A percentile compares a stretch with the other conserved stretches of the same genome.
phyloP scores from a whole-genome alignment of 1,140 invertebrate species.

The Callitettix versicolor region DNA sequence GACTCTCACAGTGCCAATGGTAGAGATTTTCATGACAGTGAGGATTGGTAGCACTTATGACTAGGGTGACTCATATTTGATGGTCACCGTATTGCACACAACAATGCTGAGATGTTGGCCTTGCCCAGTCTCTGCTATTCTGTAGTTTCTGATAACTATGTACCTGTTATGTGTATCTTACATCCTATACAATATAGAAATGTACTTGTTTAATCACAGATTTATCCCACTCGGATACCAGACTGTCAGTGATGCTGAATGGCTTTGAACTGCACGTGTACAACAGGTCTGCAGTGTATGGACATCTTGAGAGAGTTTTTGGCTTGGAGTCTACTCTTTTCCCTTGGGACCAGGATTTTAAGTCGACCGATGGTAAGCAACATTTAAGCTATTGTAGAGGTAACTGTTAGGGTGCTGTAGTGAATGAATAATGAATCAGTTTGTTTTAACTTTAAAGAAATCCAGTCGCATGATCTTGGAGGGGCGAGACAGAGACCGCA shows the following conservation, averaged over 20 bases:
- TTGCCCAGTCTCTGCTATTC: too few relatives aligned
- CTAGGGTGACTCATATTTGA: too few relatives aligned
- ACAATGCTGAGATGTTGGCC: too few relatives aligned
- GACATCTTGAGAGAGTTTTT: conserved; percentile 79
- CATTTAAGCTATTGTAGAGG: neutral
- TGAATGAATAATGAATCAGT: too few relatives aligned
- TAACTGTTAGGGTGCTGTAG: too few relatives aligned
- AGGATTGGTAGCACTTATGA: too few relatives aligned
- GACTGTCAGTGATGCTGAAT: conserved; percentile 87
- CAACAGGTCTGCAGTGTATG: conserved; percentile 84
- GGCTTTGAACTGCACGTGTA: conserved; percentile 94
- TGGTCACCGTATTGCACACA: too few relatives aligned
- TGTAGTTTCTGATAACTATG: too few relatives aligned
- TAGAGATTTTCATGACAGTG: too few relatives aligned
- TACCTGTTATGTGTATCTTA: too few relatives aligned
- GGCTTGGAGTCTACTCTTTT: conserved; percentile 70
- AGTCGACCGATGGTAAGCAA: neutral
- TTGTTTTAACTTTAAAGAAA: conserved; percentile 4
- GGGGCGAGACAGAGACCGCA: conserved; percentile 18
- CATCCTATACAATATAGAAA: too few relatives aligned
- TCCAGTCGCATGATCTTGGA: conserved; percentile 5
- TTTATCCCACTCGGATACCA: conserved; percentile 89
- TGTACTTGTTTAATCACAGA: conserved; percentile 60
- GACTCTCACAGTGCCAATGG: too few relatives aligned
- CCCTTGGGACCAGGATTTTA: conserved; percentile 34